Evolutionary conservation across 2,888 invertebrate genomes (phyloP).

Genomic region (Lochmaea capreae): DNA sequence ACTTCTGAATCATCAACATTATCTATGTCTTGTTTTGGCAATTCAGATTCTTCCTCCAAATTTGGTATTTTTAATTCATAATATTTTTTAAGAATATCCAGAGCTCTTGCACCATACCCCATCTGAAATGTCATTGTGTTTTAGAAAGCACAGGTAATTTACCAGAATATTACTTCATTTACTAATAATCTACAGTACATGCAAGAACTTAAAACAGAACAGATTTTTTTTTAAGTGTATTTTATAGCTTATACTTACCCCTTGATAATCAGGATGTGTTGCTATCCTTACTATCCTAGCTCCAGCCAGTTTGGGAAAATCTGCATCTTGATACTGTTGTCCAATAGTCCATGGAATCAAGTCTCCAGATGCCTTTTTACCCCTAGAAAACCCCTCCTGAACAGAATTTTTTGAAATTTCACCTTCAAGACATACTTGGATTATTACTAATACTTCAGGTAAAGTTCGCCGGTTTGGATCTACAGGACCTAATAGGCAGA

Average conservation of each 20-base stretch:
- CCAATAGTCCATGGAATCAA: constrained; percentile 98
- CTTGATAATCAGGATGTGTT: constrained; percentile 97
- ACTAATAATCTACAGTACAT: no score
- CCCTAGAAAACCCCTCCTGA: constrained; percentile 82
- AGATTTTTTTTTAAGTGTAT: background rate
- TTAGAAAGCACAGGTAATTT: no score
- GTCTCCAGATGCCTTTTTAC: constrained; percentile 94
- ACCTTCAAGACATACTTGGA: constrained; percentile 84
- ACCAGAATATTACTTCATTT: no score
- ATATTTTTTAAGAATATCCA: constrained; percentile 87
- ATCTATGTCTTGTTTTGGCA: constrained; percentile 64
- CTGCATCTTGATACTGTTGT: constrained; percentile 94
- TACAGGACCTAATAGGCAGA: constrained; percentile 92
- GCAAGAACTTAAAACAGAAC: no score
- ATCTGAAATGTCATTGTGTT: constrained; percentile 70
- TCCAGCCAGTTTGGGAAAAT: constrained; percentile 91
- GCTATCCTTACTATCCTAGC: constrained; percentile 96
- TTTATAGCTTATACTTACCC: constrained; percentile 68
- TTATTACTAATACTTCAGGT: constrained; percentile 93
- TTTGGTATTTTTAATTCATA: constrained; percentile 85
- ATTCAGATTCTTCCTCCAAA: constrained; percentile 70
- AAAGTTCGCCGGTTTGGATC: constrained; percentile 76
- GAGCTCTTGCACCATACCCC: constrained; percentile 95
- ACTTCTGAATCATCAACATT: constrained; percentile 71
- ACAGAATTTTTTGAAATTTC: constrained; percentile 79